phyloP scores from a whole-genome alignment of 2,113 vertebrate species.

The Diphyllodes magnificus region DNA sequence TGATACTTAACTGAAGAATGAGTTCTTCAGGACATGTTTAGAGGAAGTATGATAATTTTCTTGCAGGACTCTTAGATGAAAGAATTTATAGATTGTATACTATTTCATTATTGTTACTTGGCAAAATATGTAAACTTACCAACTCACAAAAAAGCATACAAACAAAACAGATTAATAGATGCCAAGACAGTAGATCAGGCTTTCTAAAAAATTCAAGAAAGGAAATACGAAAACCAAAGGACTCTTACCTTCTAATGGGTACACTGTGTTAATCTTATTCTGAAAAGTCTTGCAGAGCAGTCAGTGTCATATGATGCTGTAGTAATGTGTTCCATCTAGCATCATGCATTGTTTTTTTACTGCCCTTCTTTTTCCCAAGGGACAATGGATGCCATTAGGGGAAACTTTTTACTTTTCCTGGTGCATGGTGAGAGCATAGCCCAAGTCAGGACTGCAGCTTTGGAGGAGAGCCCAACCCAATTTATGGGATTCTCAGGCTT shows the following conservation, averaged over 20 bases:
- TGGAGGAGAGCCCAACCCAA: background rate
- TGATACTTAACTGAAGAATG: background rate
- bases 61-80: background rate
- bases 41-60: background rate
- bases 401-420: background rate
- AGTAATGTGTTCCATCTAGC: background rate
- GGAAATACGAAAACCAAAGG: background rate
- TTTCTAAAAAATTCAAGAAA: background rate
- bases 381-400: background rate
- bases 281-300: background rate
- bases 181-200: background rate
- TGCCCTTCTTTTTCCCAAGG: background rate
- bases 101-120: background rate
- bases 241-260: background rate
- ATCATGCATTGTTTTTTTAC: background rate
- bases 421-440: background rate
- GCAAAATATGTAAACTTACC: background rate
- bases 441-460: background rate
- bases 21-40: background rate
- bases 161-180: background rate
- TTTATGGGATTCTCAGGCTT: background rate
- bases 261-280: background rate
- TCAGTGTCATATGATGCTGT: background rate
- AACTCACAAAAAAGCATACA: background rate
- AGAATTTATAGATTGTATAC: background rate